Evolutionary conservation across 1,140 invertebrate species (phyloP).

Genomic region (Leptinotarsa undecemlineata): DNA sequence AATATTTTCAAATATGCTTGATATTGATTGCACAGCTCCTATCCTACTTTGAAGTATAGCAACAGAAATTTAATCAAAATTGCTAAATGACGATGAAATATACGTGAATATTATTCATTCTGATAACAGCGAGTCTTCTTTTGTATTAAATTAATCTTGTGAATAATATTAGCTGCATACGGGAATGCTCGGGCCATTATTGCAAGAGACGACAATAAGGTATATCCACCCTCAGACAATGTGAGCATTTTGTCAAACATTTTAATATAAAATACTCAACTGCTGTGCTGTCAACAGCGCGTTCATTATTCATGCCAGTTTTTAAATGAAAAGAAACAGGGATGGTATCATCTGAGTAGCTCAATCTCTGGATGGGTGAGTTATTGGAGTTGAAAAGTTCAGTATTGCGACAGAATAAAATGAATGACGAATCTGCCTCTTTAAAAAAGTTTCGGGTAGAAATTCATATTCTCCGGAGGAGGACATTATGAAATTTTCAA

Average conservation of each 20-base stretch:
- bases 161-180: slow-evolving; percentile 41
- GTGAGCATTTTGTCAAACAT: slow-evolving; percentile 32
- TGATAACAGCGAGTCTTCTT: slow-evolving; percentile 22
- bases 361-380: not conserved
- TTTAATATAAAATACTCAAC: slow-evolving; percentile 34
- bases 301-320: slow-evolving; percentile 27
- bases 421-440: too few species aligned
- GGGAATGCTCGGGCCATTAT: slow-evolving; percentile 27
- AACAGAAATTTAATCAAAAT: slow-evolving; percentile 19
- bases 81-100: slow-evolving; percentile 12
- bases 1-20: too few species aligned
- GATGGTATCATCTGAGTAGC: not conserved
- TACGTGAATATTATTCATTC: slow-evolving; percentile 20
- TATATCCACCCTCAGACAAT: slow-evolving; percentile 34
- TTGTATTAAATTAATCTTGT: slow-evolving; percentile 44
- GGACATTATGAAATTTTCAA: too few species aligned
- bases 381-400: not conserved
- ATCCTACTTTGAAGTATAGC: not conserved
- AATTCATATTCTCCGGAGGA: too few species aligned
- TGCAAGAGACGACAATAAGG: slow-evolving; percentile 26
- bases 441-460: too few species aligned
- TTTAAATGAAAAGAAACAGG: not conserved
- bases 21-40: not conserved
- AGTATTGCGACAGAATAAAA: too few species aligned
- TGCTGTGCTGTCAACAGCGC: slow-evolving; percentile 25